A percentile compares a stretch with the other conserved stretches of the same genome.
Conservation (phyloP, 2,113 vertebrate genomes). For the Zonotrichia leucophrys region DNA sequence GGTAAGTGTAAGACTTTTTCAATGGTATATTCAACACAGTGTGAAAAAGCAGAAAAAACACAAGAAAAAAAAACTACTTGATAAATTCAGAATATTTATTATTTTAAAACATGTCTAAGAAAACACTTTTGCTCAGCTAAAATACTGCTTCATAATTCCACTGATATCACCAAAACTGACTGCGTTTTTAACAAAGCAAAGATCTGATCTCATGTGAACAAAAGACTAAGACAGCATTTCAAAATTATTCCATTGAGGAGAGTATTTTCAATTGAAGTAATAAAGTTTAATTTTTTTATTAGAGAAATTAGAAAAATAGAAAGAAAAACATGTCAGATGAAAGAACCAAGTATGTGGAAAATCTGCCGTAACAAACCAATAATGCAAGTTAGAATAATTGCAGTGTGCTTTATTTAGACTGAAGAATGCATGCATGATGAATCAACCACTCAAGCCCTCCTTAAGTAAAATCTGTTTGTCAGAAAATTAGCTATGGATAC, state of each 20-base stretch:
- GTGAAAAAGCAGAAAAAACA: background rate
- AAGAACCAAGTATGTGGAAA: background rate
- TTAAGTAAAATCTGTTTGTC: background rate
- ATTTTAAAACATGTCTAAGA: background rate
- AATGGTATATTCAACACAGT: background rate
- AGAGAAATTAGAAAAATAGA: background rate
- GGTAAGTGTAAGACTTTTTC: rapidly evolving
- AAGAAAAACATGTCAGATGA: background rate
- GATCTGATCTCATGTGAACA: background rate
- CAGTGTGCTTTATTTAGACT: background rate
- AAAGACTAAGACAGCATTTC: background rate
- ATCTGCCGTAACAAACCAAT: background rate
- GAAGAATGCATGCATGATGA: background rate
- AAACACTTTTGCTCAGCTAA: background rate
- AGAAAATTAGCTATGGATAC: background rate
- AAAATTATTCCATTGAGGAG: background rate
- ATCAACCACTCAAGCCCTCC: background rate
- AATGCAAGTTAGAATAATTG: background rate
- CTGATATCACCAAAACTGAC: background rate
- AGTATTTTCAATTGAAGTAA: background rate
- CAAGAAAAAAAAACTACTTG: background rate
- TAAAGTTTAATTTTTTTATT: background rate
- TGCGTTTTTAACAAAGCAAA: background rate
- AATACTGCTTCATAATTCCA: background rate
- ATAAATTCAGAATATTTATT: background rate